Evolutionary conservation across 2,888 invertebrate species (phyloP).

Genomic region (Xestia c-nigrum): DNA sequence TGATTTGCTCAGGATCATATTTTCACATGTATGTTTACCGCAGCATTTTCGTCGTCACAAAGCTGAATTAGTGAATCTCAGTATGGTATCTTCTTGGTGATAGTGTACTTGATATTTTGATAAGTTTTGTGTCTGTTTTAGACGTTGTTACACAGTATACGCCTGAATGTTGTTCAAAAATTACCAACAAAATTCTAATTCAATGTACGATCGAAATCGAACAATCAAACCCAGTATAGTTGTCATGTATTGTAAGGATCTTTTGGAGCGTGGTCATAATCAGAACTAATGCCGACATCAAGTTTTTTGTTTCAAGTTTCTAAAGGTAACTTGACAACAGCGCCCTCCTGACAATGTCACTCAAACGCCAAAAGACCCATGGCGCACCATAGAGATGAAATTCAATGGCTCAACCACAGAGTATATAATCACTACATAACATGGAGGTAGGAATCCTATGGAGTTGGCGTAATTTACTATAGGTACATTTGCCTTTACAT

Average conservation of each 20-base stretch:
- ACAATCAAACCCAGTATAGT: slow-evolving; percentile 52
- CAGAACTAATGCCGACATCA: slow-evolving; percentile 5
- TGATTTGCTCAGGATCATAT: slow-evolving; percentile 63
- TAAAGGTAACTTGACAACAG: neutral
- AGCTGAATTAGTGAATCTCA: slow-evolving; percentile 2
- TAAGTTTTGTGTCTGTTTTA: neutral
- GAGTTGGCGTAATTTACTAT: no score
- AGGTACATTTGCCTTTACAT: no score
- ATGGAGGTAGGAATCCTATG: no score
- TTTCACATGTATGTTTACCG: slow-evolving; percentile 51
- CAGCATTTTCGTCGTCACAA: slow-evolving; percentile 38
- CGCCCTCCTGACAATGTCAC: neutral
- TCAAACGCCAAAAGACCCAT: slow-evolving; percentile 5
- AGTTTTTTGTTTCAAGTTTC: neutral
- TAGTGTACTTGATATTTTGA: neutral
- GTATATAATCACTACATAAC: no score
- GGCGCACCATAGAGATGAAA: neutral
- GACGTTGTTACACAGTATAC: neutral
- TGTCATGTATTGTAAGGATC: neutral
- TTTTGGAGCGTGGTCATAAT: neutral
- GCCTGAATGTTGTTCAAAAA: slow-evolving; percentile 7
- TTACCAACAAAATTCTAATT: slow-evolving; percentile 28
- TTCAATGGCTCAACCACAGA: neutral
- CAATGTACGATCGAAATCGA: slow-evolving; percentile 49
- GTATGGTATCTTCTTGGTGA: neutral